phyloP scores from a whole-genome alignment of 2,888 invertebrate species.

The Hipparchia semele region DNA sequence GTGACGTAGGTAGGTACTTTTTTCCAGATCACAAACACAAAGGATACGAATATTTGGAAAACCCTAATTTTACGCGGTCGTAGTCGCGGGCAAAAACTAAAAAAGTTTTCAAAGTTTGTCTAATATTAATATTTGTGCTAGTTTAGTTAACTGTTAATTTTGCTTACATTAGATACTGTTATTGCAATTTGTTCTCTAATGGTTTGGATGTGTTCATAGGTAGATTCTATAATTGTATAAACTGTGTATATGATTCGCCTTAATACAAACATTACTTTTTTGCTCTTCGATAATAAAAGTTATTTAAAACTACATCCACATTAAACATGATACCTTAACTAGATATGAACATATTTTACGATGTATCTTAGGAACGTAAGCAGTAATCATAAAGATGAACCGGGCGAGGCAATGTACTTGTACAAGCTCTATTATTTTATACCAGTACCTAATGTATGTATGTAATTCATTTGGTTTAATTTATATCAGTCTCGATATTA shows the following conservation, averaged over 20 bases:
- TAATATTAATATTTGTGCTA: too few species aligned
- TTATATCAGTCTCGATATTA: conserved; percentile 14
- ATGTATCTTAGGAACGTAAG: conserved; percentile 36
- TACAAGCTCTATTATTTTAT: conserved; percentile 35
- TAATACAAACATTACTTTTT: conserved; percentile 22
- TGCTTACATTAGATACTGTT: too few species aligned
- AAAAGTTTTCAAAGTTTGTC: too few species aligned
- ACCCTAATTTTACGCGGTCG: too few species aligned
- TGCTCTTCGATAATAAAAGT: conserved; percentile 17
- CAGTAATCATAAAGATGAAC: conserved; percentile 41
- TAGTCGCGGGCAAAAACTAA: too few species aligned
- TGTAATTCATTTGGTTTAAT: conserved; percentile 26
- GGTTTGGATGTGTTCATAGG: background rate
- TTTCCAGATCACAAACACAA: too few species aligned
- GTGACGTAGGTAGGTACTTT: too few species aligned
- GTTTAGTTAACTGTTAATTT: too few species aligned
- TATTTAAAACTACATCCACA: conserved; percentile 28
- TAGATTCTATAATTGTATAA: background rate
- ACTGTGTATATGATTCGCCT: conserved; percentile 7
- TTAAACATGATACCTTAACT: conserved; percentile 36
- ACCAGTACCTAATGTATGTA: conserved; percentile 23
- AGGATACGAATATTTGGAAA: too few species aligned
- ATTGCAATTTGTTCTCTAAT: background rate
- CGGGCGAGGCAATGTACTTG: conserved; percentile 29
- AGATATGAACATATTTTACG: conserved; percentile 38